A percentile compares a stretch with the other conserved stretches of the same genome.
Conservation (phyloP, 2,888 invertebrate species). For the Cephus runcator region DNA sequence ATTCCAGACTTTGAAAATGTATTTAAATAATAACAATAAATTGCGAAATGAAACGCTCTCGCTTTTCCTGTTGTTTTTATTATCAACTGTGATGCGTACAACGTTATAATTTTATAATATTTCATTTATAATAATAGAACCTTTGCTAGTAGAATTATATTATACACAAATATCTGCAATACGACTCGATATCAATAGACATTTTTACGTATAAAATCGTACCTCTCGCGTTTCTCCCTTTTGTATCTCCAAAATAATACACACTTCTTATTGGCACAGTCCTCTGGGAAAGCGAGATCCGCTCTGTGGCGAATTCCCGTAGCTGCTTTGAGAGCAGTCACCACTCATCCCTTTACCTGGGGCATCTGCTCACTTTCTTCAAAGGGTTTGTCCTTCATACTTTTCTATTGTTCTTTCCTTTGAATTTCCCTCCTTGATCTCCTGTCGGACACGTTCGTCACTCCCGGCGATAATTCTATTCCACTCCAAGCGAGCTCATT, state of each 20-base stretch:
- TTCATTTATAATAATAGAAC: constrained; percentile 20
- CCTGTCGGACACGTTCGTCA: neutral
- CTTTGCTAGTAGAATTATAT: constrained; percentile 32
- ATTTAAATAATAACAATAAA: no score
- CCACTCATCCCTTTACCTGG: no score
- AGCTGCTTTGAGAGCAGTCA: no score
- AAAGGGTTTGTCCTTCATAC: constrained; percentile 5
- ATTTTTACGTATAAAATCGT: constrained; percentile 35
- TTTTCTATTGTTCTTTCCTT: constrained; percentile 6
- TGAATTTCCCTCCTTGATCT: neutral
- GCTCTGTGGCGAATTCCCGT: neutral
- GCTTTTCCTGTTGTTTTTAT: constrained; percentile 36
- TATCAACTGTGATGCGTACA: constrained; percentile 38
- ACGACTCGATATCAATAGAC: constrained; percentile 13
- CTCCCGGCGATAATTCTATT: no score
- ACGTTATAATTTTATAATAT: constrained; percentile 31
- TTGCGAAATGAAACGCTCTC: no score
- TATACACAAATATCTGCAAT: constrained; percentile 24
- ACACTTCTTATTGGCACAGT: constrained; percentile 12
- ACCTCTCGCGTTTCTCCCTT: constrained; percentile 3
- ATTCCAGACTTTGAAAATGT: no score
- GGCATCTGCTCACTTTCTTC: no score
- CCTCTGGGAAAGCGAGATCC: neutral
- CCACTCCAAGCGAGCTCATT: no score
- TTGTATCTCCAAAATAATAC: constrained; percentile 14